Base-by-base conservation (phyloP, 2,888 invertebrate genomes). In the Spilarctia lutea region DNA sequence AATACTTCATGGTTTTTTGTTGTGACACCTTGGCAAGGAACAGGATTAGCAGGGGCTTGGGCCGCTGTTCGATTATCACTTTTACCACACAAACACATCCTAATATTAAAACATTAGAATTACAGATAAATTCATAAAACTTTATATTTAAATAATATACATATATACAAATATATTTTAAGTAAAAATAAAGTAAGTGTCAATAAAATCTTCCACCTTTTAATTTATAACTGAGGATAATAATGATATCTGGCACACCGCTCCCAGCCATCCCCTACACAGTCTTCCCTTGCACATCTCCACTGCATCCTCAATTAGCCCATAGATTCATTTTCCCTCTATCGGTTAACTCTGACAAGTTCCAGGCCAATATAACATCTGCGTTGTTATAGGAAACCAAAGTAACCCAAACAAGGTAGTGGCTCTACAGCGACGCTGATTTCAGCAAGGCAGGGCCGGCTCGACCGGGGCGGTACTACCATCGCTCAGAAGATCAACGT, bases 1-100 rank as follows among this genome's bases (percentile, higher is more conserved):
- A 82, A 81, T 81, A 81, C 82, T 85, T 77, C 75, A 74, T 78
- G 81, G 83, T 79, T 81, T 81, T 83, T 83, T 83, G 20, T 52
- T 20, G 6, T 18, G 48, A 20, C 48, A 20, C 16, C 45, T 45
- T 45, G 16, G 45, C 16, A 13, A 42, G 13, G 8, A 16, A 42
- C 45, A 45, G 16, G 16, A 45, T 45, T 45, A 16, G 39, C 0
- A 45, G 0, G 11, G 16, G 45, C 2, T 45, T 45, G 16, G 45
- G 16, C 3, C 45, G 13, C 45, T 10, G 39, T 11, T 39, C 11
- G 11, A 39, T 39, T 11, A 11, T 39, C 11, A 39, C 10, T 2
- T 39, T 39, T 39, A 11, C 39, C 10, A 4, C 11, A 39, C 39
- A 11, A 39, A 39, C 1, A 39, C 10, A 39, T 39, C 10, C 1